Evolutionary conservation across 2,888 invertebrate genomes (phyloP).

Genomic region (Serripes groenlandicus): DNA sequence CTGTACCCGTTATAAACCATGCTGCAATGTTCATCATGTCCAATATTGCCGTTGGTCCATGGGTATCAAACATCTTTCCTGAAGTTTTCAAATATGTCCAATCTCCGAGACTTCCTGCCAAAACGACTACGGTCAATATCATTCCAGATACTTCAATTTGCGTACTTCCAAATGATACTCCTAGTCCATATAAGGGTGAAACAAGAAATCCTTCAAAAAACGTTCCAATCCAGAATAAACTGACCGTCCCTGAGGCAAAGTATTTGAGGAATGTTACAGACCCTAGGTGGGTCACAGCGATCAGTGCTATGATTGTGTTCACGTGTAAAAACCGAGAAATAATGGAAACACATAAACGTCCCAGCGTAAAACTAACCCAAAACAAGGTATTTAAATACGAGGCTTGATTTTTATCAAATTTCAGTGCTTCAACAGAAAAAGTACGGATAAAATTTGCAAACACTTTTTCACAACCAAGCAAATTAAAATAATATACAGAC

Average conservation of each 20-base stretch:
- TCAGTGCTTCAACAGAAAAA: slow-evolving; percentile 54
- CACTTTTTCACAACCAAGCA: slow-evolving; percentile 49
- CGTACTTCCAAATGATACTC: slow-evolving; percentile 45
- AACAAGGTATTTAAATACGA: slow-evolving; percentile 48
- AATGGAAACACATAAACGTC: slow-evolving; percentile 45
- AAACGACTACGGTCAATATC: slow-evolving; percentile 46
- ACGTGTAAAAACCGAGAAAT: slow-evolving; percentile 32
- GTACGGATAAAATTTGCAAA: slow-evolving; percentile 49
- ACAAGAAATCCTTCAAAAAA: slow-evolving; percentile 38
- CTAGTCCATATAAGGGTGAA: slow-evolving; percentile 50
- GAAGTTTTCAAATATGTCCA: slow-evolving; percentile 39
- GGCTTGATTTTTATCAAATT: slow-evolving; percentile 38
- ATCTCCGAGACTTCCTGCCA: slow-evolving; percentile 51
- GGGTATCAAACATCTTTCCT: slow-evolving; percentile 43
- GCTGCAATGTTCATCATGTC: not conserved
- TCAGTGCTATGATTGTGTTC: slow-evolving; percentile 23
- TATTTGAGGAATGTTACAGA: slow-evolving; percentile 17
- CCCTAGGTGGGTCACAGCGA: not conserved
- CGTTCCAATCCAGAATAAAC: slow-evolving; percentile 34
- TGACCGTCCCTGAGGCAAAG: slow-evolving; percentile 11
- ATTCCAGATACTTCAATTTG: slow-evolving; percentile 47
- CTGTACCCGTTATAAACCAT: not conserved
- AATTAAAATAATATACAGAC: slow-evolving; percentile 39
- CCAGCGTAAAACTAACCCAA: slow-evolving; percentile 50
- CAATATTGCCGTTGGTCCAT: slow-evolving; percentile 33